A percentile compares a stretch with the other conserved stretches of the same genome.
These are phyloP conservation scores for Hephaestus fuliginosus DNA, from an alignment of 2,797 vertebrate genomes.

Conservation along the genomic window DNA sequence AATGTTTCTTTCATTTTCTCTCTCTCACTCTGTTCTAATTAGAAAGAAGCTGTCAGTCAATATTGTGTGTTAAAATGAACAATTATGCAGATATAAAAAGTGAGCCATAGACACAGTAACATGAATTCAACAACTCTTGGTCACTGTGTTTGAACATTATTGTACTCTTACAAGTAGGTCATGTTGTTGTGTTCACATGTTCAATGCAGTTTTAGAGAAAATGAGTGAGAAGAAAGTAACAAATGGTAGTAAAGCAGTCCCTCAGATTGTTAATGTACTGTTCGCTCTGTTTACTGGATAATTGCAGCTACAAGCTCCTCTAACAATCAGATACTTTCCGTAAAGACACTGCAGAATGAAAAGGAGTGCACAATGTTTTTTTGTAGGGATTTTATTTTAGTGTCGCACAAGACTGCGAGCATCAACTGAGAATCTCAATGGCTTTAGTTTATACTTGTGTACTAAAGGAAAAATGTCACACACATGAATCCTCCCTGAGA, in stretches of 20 bases:
- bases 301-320: background rate
- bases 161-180: background rate
- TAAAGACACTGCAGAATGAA: background rate
- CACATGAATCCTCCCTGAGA: background rate
- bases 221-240: background rate
- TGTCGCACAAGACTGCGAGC: background rate
- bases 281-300: background rate
- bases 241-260: slow-evolving; percentile 2
- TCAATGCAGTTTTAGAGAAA: background rate
- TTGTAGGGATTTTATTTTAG: background rate
- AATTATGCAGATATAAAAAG: slow-evolving; percentile 1
- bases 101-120: background rate
- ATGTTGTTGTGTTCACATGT: background rate
- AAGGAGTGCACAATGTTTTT: background rate
- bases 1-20: background rate
- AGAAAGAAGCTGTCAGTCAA: slow-evolving; percentile 7
- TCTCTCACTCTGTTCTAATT: background rate
- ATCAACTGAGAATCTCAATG: background rate
- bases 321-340: background rate
- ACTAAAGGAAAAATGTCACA: background rate
- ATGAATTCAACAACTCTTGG: background rate
- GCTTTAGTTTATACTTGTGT: background rate
- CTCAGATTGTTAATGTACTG: background rate
- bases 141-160: background rate
- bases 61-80: slow-evolving; percentile 13